These are phyloP conservation scores for Poeciliopsis gracilis DNA, from an alignment of 2,797 vertebrate genomes.

Conservation along the genomic window DNA sequence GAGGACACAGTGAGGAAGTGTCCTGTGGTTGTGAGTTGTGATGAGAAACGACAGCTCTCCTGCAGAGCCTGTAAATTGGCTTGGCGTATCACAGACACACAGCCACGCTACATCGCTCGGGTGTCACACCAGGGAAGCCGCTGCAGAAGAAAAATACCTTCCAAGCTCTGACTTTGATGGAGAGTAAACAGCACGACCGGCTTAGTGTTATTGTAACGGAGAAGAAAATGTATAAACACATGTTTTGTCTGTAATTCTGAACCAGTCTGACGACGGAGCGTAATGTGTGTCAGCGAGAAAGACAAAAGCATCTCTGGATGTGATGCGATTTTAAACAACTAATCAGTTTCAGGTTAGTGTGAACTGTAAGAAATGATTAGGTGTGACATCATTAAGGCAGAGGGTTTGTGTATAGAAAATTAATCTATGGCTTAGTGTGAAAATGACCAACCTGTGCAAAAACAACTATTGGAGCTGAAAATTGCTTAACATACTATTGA, in stretches of 20 bases:
- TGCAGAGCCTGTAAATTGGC: constrained; percentile 79
- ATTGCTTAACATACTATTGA: background rate
- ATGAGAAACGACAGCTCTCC: constrained; percentile 78
- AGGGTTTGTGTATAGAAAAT: constrained; percentile 28
- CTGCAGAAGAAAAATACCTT: constrained; percentile 78
- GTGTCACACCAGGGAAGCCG: constrained; percentile 79
- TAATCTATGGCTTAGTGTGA: constrained; percentile 19
- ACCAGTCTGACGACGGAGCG: constrained; percentile 42
- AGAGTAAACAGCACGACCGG: constrained; percentile 75
- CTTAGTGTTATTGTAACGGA: constrained; percentile 72
- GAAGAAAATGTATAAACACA: constrained; percentile 65
- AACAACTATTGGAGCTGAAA: background rate
- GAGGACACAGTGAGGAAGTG: constrained; percentile 69
- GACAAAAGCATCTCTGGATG: constrained; percentile 6
- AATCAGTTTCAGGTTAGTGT: background rate
- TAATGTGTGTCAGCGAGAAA: constrained; percentile 6
- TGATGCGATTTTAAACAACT: background rate
- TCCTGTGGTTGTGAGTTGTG: constrained; percentile 78
- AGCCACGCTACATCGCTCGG: constrained; percentile 80
- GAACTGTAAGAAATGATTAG: constrained; percentile 42
- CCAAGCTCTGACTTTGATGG: constrained; percentile 78
- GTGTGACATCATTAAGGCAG: constrained; percentile 28
- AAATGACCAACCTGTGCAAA: constrained; percentile 48
- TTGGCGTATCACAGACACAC: constrained; percentile 81
- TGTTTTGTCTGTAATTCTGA: constrained; percentile 49